These are phyloP conservation scores for Mactromeris polynyma DNA, from an alignment of 2,888 invertebrate genomes.

Conservation along the genomic window DNA sequence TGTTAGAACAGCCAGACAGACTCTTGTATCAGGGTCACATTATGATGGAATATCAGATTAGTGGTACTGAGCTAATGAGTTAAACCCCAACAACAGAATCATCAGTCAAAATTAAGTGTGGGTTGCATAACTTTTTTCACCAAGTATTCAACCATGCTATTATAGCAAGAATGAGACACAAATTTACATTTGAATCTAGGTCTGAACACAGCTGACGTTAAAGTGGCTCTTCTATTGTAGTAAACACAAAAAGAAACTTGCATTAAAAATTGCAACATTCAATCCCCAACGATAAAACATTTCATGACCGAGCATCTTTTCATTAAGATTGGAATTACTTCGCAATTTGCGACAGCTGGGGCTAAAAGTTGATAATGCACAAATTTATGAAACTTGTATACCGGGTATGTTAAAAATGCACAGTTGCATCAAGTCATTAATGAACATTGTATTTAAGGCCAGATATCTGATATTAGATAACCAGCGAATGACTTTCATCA, in stretches of 20 bases:
- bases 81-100: not conserved
- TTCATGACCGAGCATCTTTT: not conserved
- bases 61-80: not conserved
- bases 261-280: not conserved
- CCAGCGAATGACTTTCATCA: not conserved
- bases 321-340: slow-evolving; percentile 9
- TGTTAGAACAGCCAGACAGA: not conserved
- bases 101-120: not conserved
- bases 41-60: not conserved
- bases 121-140: not conserved
- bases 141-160: not conserved
- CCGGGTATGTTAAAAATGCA: not conserved
- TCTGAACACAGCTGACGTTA: not conserved
- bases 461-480: not conserved
- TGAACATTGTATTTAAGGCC: not conserved
- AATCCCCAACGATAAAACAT: not conserved
- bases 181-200: not conserved
- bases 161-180: not conserved
- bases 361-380: not conserved
- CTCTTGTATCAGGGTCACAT: not conserved
- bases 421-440: not conserved
- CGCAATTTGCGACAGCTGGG: slow-evolving; percentile 1
- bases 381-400: not conserved
- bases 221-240: slow-evolving; percentile 1
- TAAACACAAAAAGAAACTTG: not conserved